These are phyloP conservation scores for Drusus annulatus DNA, from an alignment of 1,140 invertebrate species.

Conservation along the genomic window DNA sequence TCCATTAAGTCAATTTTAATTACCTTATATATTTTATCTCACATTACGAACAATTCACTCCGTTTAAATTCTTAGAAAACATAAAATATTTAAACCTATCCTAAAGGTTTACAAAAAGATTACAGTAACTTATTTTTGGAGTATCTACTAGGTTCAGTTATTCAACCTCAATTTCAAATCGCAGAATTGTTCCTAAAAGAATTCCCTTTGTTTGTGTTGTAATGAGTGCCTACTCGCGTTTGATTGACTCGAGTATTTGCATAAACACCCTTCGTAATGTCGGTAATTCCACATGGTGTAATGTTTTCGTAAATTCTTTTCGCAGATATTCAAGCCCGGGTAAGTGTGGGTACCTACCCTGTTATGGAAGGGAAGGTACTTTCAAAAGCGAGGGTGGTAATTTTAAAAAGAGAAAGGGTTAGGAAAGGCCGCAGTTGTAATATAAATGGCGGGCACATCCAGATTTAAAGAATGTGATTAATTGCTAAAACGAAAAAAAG, in stretches of 20 bases:
- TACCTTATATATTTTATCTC: too few species aligned
- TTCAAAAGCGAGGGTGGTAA: slow-evolving; percentile 29
- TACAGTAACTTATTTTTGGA: too few species aligned
- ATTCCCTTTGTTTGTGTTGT: slow-evolving; percentile 18
- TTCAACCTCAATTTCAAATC: too few species aligned
- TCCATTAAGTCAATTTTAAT: too few species aligned
- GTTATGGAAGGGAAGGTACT: neutral
- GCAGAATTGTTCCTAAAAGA: neutral
- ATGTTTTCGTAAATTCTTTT: slow-evolving; percentile 38
- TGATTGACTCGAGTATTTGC: slow-evolving; percentile 43
- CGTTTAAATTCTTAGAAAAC: too few species aligned
- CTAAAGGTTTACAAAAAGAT: too few species aligned
- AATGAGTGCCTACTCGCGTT: slow-evolving; percentile 5
- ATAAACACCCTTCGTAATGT: slow-evolving; percentile 22
- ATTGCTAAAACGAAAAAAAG: slow-evolving; percentile 48
- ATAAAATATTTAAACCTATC: too few species aligned
- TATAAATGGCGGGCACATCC: slow-evolving; percentile 26
- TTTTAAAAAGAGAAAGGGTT: slow-evolving; percentile 56
- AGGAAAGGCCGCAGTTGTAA: slow-evolving; percentile 41
- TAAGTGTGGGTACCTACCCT: neutral
- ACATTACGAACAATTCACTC: too few species aligned
- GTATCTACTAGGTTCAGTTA: too few species aligned
- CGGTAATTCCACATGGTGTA: slow-evolving; percentile 32
- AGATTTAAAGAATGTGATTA: slow-evolving; percentile 58
- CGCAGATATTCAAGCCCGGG: slow-evolving; percentile 8